Conservation (phyloP, 37 sponge, comb jelly and placozoan genomes). For the Ephydatia muelleri region DNA sequence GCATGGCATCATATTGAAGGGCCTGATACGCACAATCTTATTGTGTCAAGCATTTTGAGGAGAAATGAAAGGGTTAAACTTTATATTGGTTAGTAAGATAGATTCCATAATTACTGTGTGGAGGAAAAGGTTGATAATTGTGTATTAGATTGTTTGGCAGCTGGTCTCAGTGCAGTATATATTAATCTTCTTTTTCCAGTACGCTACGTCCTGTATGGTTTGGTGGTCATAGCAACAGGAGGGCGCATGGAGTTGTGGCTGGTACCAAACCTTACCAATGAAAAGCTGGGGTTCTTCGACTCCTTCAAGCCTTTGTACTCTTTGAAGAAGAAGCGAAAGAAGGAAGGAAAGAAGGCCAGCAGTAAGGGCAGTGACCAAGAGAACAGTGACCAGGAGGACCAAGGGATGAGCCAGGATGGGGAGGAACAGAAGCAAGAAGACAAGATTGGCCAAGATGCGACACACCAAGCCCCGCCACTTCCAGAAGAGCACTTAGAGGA, state of each 20-base stretch:
- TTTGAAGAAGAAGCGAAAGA: slow-evolving; percentile 14
- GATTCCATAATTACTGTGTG: too few species aligned
- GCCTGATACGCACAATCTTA: too few species aligned
- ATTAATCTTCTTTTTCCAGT: slow-evolving; percentile 10
- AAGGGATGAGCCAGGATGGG: background rate
- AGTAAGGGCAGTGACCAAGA: too few species aligned
- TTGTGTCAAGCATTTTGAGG: too few species aligned
- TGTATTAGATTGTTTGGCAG: background rate
- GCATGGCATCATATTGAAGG: background rate
- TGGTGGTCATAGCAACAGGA: slow-evolving; percentile 28
- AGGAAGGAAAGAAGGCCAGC: background rate
- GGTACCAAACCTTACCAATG: slow-evolving; percentile 75
- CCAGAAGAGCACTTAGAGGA: background rate
- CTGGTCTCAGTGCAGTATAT: background rate
- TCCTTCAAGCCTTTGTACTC: slow-evolving; percentile 82
- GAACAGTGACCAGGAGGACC: slow-evolving; percentile 1
- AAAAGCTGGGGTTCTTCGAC: slow-evolving; percentile 62
- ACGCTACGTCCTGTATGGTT: slow-evolving; percentile 41
- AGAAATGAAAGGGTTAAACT: too few species aligned
- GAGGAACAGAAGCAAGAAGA: background rate
- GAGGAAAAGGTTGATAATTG: background rate
- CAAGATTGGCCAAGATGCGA: background rate
- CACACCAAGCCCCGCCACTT: background rate
- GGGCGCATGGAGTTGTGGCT: slow-evolving; percentile 67
- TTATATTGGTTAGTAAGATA: too few species aligned